Base-by-base conservation (phyloP, 1,140 invertebrate genomes). In the Heliconius congener region DNA sequence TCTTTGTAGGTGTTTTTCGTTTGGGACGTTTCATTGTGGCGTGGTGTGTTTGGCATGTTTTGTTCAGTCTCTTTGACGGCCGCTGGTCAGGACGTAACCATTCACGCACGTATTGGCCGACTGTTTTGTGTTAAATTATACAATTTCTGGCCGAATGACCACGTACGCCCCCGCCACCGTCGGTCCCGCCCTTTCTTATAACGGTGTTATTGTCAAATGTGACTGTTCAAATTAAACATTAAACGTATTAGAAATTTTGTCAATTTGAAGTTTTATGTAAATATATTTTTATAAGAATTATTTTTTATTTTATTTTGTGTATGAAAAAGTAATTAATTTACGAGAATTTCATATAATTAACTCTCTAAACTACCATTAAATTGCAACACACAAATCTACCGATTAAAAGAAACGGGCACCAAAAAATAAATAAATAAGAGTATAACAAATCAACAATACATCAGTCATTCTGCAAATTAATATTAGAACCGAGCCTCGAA, bases 41-140 rank as follows among this genome's bases (percentile, higher is more conserved):
- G 78, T 78, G 80, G 81, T 93, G 93, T 84, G 86, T 92, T 92
- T 94, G 93, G 88, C 93, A 91, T 77, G 87, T 89, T 93, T 94
- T 94, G 92, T 94, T 91, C 83, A 71, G 79, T 86, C 82, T 86
- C 80, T 88, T 85, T 90, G 91, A 90, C 84, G 86, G 78, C 81
- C 78, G 84, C 85, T 88, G 90, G 82, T 86, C 83, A 77, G 87
- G 89, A 90, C 89, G 83, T 82, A 84, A 80, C 89, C 81, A 90
- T 92, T 91, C 87, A 88, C 83, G 85, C 80, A 82, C 73, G 81
- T 82, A 85, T 83, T 81, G 79, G 77, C 2, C 80, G 76, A 81
- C 86, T 88, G 91, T 92, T 91, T 90, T 89, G 87, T 84, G 81
- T 85, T 79, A 91, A 92, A 92, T 92, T 91, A 86, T 91, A 93